A percentile compares a stretch with the other conserved stretches of the same genome.
Evolutionary conservation across 2,888 invertebrate species (phyloP).

Genomic region (Erebia aethiops): DNA sequence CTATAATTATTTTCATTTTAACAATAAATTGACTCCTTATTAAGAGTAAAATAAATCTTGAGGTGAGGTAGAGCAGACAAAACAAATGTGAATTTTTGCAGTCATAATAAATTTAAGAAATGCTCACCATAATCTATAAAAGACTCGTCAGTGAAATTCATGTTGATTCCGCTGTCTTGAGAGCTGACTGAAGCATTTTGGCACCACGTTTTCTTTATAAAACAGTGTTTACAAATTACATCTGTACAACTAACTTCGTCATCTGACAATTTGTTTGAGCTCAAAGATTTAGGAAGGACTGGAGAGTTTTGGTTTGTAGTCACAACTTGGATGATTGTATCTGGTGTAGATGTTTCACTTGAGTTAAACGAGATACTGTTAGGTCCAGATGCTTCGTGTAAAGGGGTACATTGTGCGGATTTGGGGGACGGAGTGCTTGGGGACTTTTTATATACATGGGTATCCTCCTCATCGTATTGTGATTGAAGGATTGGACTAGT

Average conservation of each 20-base stretch:
- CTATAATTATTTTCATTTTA: no score
- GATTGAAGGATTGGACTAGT: conserved; percentile 73
- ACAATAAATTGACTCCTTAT: not conserved
- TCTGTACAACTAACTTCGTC: conserved; percentile 80
- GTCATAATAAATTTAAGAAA: conserved; percentile 5
- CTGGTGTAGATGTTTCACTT: conserved; percentile 80
- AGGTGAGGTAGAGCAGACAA: no score
- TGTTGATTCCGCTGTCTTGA: conserved; percentile 90
- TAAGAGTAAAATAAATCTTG: not conserved
- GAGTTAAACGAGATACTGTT: conserved; percentile 79
- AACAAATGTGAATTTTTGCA: not conserved
- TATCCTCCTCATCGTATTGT: conserved; percentile 67
- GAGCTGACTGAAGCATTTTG: conserved; percentile 88
- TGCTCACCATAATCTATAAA: conserved; percentile 75
- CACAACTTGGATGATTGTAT: conserved; percentile 78
- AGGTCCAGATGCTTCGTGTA: conserved; percentile 71
- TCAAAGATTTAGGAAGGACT: conserved; percentile 77
- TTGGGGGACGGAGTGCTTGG: conserved; percentile 68
- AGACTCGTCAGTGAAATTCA: conserved; percentile 88
- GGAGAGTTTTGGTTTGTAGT: conserved; percentile 68
- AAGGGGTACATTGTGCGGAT: conserved; percentile 72
- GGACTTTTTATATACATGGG: conserved; percentile 58
- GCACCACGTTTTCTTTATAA: conserved; percentile 83
- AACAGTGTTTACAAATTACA: conserved; percentile 72
- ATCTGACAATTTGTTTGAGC: conserved; percentile 82